Base-by-base conservation (phyloP, 2,888 invertebrate species). In the Idaea biselata region DNA sequence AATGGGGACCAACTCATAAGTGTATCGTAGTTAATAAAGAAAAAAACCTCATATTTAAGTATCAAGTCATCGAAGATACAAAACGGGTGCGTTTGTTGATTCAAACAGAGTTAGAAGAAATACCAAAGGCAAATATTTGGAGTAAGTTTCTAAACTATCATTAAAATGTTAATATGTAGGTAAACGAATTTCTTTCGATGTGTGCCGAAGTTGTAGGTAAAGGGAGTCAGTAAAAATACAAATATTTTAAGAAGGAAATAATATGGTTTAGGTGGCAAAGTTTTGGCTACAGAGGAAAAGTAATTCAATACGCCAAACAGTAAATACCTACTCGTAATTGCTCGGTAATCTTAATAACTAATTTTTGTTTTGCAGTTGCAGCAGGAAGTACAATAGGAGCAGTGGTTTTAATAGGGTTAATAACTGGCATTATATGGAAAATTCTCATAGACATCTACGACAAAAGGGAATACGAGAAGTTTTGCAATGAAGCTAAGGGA, bases 401-500 rank as follows among this genome's bases (percentile, higher is more conserved):
- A 7, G 80, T 89, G 0, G 58, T 91, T 14, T 61, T 89, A 1
- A 79, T 90, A n/a, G 91, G 91, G 3, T 64, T 91, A 6, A 33
- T 88, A 55, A 86, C 89, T 1, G 73, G 86, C 0, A 72, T 89
- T 0, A 68, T 75, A 0, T 90, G 89, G 89, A 91, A 90, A 70
- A 66, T 88, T 6, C 60, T 86, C 6, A 79, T 88, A 1, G 83
- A 87, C 33, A 59, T 79, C 3, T 83, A 84, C 61, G 90, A 91
- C 61, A 79, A 80, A 59, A 81, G 75, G 16, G 89, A 89, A 68
- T 91, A 85, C 61, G 66, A 79, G 0, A 87, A 81, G 68, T 89
- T 90, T 57, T 72, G 73, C 8, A 60, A 76, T 1, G 78, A 83
- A 62, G 80, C 86, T 0, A 57, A 64, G n/a, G 75, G 73, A 0